Evolutionary conservation across 1,140 invertebrate species (phyloP).

Genomic region (Drosophila repleta): DNA sequence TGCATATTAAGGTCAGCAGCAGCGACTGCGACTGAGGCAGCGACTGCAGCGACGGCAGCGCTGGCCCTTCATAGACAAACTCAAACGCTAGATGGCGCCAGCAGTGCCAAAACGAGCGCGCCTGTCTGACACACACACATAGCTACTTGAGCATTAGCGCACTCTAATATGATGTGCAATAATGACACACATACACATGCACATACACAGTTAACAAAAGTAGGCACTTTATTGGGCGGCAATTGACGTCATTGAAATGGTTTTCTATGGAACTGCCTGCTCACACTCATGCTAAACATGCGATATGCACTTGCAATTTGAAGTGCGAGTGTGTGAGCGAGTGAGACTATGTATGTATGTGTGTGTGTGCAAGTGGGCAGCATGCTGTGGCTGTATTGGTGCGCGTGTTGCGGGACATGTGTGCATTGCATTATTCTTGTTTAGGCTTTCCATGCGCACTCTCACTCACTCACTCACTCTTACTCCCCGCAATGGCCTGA

Average conservation of each 20-base stretch:
- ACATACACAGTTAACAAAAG: slow-evolving; percentile 52
- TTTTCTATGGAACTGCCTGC: slow-evolving; percentile 58
- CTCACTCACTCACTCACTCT: slow-evolving; percentile 18
- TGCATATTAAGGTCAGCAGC: slow-evolving; percentile 70
- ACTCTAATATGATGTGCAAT: slow-evolving; percentile 13
- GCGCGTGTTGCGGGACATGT: slow-evolving; percentile 74
- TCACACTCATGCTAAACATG: slow-evolving; percentile 28
- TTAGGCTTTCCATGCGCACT: slow-evolving; percentile 70
- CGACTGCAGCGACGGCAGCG: slow-evolving; percentile 20
- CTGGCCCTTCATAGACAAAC: slow-evolving; percentile 25
- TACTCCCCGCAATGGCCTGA: slow-evolving; percentile 1
- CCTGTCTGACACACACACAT: background rate
- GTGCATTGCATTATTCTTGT: slow-evolving; percentile 76
- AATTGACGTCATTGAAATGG: slow-evolving; percentile 70
- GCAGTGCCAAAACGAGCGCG: slow-evolving; percentile 16
- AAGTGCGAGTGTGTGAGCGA: slow-evolving; percentile 54
- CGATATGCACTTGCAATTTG: slow-evolving; percentile 44
- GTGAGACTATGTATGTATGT: too few relatives aligned
- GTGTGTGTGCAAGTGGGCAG: slow-evolving; percentile 48
- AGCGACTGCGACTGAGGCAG: slow-evolving; percentile 16
- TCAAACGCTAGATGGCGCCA: slow-evolving; percentile 58
- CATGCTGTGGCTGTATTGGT: slow-evolving; percentile 59
- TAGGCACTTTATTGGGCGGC: slow-evolving; percentile 45
- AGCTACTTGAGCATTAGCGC: slow-evolving; percentile 3
- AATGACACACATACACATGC: slow-evolving; percentile 5